Base-by-base conservation (phyloP, 2,113 vertebrate genomes). In the Junco hyemalis region DNA sequence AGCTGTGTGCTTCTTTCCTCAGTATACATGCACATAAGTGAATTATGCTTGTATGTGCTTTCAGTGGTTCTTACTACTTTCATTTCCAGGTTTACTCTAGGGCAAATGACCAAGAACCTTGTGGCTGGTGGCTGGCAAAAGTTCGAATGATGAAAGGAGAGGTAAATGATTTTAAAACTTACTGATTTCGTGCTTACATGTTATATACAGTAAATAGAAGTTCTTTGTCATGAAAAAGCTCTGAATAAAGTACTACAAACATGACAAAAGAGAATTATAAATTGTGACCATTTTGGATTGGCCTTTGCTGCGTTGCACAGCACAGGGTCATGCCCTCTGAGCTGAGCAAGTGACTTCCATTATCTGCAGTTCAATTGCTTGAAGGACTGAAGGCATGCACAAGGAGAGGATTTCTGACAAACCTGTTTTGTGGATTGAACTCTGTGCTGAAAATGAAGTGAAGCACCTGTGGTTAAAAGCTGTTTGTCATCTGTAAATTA, bases 101-200 rank as follows among this genome's bases (percentile, higher is more conserved):
- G 97, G 98, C 98, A 95, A 98, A 98, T 95, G 98, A 98, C 79
- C 98, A 98, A 97, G 98, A 98, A 40, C 98, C 98, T 42, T 98
- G 98, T 97, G 98, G 98, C 74, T 98, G 98, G 98, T 98, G 98
- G 98, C 95, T 98, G 92, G 98, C 98, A 74, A 98, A 98, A 98
- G 98, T 98, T 96, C 98, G 98, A 90, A 98, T 98, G 98, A 98
- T 98, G 98, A 98, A 98, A 97, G 98, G 98, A 96, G 98, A 98
- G 97, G 98, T 98, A 97, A 96, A 91, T 96, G 31, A 57, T 44
- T 44, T 73, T 60, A 83, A 88, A 93, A 82, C 6, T 14, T 76
- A 25, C 2, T 51, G 29, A 11, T 79, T 71, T 77, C 9, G 17
- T 53, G 31, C 31, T 45, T 11, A 53, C 47, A 8, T 2, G 11